phyloP scores from a whole-genome alignment of 2,113 vertebrate species.

The Corvus cornix region DNA sequence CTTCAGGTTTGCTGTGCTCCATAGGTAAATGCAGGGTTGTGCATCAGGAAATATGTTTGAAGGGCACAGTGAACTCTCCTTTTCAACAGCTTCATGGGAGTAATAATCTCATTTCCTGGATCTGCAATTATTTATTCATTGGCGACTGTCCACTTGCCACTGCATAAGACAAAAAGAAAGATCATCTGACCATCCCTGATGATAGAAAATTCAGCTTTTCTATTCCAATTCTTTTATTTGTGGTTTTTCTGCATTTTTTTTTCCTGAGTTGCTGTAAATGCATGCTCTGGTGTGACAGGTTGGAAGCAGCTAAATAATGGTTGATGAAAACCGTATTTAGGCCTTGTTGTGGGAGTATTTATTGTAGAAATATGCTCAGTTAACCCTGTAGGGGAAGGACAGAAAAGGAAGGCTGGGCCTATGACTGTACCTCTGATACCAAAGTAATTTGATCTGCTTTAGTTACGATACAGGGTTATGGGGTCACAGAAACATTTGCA shows the following conservation, averaged over 20 bases:
- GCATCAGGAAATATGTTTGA: background rate
- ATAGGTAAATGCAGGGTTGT: background rate
- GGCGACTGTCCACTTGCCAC: background rate
- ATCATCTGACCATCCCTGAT: background rate
- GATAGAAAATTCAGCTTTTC: background rate
- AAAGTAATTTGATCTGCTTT: background rate
- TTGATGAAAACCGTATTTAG: conserved; percentile 39
- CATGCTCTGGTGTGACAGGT: background rate
- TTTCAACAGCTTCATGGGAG: background rate
- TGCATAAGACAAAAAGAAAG: background rate
- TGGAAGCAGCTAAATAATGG: conserved; percentile 29
- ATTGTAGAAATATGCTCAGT: background rate
- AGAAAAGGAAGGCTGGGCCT: background rate
- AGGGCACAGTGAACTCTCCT: background rate
- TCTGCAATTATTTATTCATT: conserved; percentile 11
- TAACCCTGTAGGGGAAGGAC: background rate
- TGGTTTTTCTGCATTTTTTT: background rate
- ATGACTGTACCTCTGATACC: background rate
- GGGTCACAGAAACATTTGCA: background rate
- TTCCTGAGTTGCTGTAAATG: background rate
- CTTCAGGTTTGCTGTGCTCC: background rate
- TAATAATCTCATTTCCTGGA: background rate
- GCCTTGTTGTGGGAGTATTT: conserved; percentile 14
- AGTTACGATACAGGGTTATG: background rate
- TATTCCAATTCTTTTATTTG: background rate